Conservation (phyloP, 2,888 invertebrate species). For the Xestobium rufovillosum region DNA sequence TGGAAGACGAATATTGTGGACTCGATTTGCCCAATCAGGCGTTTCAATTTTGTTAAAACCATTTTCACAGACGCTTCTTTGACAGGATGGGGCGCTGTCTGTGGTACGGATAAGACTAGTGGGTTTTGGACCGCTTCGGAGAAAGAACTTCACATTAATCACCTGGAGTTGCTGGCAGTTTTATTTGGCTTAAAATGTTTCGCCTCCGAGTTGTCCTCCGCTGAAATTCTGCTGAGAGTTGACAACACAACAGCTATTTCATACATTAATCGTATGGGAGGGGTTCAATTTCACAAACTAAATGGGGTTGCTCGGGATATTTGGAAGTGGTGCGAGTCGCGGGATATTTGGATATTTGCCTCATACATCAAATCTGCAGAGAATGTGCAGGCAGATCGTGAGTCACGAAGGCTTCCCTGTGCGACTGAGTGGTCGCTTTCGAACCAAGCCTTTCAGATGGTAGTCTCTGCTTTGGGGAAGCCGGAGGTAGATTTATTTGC, state of each 20-base stretch:
- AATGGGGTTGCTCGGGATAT: slow-evolving; percentile 23
- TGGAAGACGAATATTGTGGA: slow-evolving; percentile 18
- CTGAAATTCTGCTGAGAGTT: slow-evolving; percentile 19
- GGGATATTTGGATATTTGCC: too few species aligned
- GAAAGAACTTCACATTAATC: background rate
- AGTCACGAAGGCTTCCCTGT: slow-evolving; percentile 6
- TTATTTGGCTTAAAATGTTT: slow-evolving; percentile 23
- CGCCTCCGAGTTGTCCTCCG: slow-evolving; percentile 13
- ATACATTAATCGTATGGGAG: too few species aligned
- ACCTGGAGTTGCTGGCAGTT: slow-evolving; percentile 22
- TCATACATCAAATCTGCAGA: slow-evolving; percentile 18
- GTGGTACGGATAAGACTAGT: slow-evolving; percentile 11
- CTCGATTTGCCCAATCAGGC: slow-evolving; percentile 11
- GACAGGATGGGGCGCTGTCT: slow-evolving; percentile 22
- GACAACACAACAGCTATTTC: too few species aligned
- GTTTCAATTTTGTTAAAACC: slow-evolving; percentile 13
- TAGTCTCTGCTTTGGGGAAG: too few species aligned
- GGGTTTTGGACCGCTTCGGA: slow-evolving; percentile 21
- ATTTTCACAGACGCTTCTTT: slow-evolving; percentile 24
- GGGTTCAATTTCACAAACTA: too few species aligned
- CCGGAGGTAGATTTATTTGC: slow-evolving; percentile 10
- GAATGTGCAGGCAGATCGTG: slow-evolving; percentile 13
- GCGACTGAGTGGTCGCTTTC: slow-evolving; percentile 8
- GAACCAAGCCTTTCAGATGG: slow-evolving; percentile 6
- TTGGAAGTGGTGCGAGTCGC: slow-evolving; percentile 25